Evolutionary conservation across 2,113 vertebrate genomes (phyloP).

Genomic region (Corythornis madagascariensis): DNA sequence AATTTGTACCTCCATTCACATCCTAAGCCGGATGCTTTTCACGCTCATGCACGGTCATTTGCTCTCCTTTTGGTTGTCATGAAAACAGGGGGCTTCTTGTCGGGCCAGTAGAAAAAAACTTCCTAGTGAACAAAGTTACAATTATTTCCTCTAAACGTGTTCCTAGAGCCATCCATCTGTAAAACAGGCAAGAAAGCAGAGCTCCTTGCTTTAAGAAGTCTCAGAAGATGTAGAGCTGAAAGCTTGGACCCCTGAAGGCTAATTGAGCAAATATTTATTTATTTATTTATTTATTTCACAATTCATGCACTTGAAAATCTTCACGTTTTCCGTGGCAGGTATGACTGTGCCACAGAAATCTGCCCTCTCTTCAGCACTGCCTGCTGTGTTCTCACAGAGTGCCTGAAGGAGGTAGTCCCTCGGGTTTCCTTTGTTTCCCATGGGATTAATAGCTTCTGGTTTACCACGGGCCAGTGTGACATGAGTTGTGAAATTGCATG

Average conservation of each 20-base stretch:
- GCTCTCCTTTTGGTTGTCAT: constrained; percentile 78
- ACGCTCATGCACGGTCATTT: constrained; percentile 44
- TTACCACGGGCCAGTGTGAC: neutral
- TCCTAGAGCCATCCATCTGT: neutral
- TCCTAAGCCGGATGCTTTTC: constrained; percentile 75
- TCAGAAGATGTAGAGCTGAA: neutral
- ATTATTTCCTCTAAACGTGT: neutral
- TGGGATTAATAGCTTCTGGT: neutral
- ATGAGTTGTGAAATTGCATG: neutral
- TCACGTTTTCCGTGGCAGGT: neutral
- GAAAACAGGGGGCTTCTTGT: constrained; percentile 78
- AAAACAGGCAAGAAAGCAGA: neutral
- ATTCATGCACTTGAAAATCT: neutral
- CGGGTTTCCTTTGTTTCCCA: neutral
- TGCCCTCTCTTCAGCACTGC: neutral
- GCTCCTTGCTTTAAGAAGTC: neutral
- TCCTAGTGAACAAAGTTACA: constrained; percentile 17
- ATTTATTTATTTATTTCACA: neutral
- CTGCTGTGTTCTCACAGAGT: neutral
- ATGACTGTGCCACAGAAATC: neutral
- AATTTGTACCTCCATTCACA: constrained; percentile 79
- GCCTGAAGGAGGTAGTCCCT: neutral
- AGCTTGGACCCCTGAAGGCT: neutral
- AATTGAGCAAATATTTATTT: neutral
- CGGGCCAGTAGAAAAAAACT: constrained; percentile 40